Conservation (phyloP, 2,113 vertebrate genomes). For the Leucopsar rothschildi region DNA sequence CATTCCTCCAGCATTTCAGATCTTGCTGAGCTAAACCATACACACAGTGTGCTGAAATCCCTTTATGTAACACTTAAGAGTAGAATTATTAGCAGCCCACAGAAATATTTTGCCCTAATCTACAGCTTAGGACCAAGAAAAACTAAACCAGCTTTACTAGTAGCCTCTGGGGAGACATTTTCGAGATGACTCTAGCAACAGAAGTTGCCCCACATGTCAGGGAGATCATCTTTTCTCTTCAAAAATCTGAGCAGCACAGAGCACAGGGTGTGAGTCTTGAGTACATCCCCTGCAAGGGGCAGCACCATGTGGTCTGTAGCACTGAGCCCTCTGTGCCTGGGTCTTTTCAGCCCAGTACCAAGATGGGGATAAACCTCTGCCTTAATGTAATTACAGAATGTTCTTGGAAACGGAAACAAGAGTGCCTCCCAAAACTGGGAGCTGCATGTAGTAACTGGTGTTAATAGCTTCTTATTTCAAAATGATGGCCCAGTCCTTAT, state of each 20-base stretch:
- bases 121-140: background rate
- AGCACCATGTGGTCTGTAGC: background rate
- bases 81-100: background rate
- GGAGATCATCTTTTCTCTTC: background rate
- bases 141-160: background rate
- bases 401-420: background rate
- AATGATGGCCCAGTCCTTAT: background rate
- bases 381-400: background rate
- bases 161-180: background rate
- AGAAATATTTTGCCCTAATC: background rate
- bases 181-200: background rate
- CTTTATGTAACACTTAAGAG: background rate
- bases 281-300: background rate
- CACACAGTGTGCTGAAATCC: background rate
- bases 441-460: background rate
- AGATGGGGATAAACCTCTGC: background rate
- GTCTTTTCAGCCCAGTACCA: background rate
- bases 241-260: background rate
- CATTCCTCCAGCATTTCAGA: background rate
- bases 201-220: background rate
- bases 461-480: background rate
- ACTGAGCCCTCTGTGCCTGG: background rate
- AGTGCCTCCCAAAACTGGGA: fast-evolving
- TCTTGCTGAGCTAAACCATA: background rate
- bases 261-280: fast-evolving